A percentile compares a stretch with the other conserved stretches of the same genome.
Conservation (phyloP, 2,113 vertebrate species). For the Grammatotria lemairii region DNA sequence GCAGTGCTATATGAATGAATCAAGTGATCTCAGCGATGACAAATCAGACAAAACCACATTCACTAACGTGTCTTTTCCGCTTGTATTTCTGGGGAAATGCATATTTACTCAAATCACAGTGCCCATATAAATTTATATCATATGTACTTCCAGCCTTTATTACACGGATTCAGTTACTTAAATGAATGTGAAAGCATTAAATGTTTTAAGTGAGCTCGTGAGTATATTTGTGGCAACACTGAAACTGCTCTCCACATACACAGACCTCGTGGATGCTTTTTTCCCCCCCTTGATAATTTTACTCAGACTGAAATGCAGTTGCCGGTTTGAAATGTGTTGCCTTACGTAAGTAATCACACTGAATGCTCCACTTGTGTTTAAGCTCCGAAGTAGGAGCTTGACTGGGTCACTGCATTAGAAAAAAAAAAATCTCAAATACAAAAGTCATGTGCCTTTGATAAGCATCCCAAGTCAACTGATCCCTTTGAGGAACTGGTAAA, state of each 20-base stretch:
- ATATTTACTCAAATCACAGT: background rate
- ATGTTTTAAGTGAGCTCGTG: background rate
- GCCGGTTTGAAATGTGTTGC: constrained; percentile 16
- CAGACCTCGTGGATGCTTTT: constrained; percentile 6
- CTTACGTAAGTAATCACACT: constrained; percentile 33
- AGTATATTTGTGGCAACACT: background rate
- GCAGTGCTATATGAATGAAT: constrained; percentile 25
- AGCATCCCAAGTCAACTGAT: background rate
- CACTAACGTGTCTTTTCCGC: background rate
- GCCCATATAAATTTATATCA: background rate
- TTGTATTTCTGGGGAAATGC: background rate
- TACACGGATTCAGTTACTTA: background rate
- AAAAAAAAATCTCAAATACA: background rate
- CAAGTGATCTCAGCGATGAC: background rate
- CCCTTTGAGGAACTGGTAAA: background rate
- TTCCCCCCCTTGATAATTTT: background rate
- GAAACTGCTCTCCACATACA: background rate
- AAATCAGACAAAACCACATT: constrained; percentile 6
- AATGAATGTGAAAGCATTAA: background rate
- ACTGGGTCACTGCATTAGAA: background rate
- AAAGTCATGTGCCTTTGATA: background rate
- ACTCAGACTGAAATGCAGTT: constrained; percentile 38
- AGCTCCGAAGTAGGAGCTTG: background rate
- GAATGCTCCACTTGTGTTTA: constrained; percentile 36
- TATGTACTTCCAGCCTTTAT: background rate